A percentile compares a stretch with the other conserved stretches of the same genome.
These are phyloP conservation scores for Buphagus erythrorhynchus DNA, from an alignment of 2,797 vertebrate genomes.

Conservation along the genomic window DNA sequence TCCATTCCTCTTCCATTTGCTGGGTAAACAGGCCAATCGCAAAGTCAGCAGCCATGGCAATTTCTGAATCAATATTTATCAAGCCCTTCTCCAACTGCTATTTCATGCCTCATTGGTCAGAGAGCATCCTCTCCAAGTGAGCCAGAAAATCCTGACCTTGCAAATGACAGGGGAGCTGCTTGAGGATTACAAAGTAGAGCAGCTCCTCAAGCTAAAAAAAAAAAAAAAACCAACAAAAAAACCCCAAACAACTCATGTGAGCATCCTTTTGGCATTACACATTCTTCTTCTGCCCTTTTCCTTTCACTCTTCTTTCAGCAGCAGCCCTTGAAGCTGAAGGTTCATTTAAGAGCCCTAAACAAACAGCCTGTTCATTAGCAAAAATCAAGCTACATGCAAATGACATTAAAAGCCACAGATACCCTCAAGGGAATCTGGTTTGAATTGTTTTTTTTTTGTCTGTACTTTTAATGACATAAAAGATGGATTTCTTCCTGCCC, in stretches of 20 bases:
- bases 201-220: not conserved
- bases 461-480: constrained; percentile 5
- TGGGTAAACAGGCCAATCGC: constrained; percentile 43
- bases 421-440: constrained; percentile 1
- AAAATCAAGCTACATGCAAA: constrained; percentile 28
- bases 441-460: not conserved
- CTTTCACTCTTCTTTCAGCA: not conserved
- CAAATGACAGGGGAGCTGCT: constrained; percentile 8
- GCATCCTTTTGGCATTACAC: not conserved
- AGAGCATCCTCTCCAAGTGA: constrained; percentile 45
- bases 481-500: constrained; percentile 39
- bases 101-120: constrained; percentile 72
- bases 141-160: constrained; percentile 68
- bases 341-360: constrained; percentile 19
- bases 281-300: not conserved
- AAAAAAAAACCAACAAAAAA: too few relatives aligned
- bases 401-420: constrained; percentile 30
- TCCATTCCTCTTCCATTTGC: constrained; percentile 38
- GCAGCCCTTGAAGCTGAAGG: not conserved
- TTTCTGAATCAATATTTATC: constrained; percentile 77
- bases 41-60: constrained; percentile 56
- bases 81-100: constrained; percentile 64
- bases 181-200: not conserved
- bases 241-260: not conserved
- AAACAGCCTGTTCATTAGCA: constrained; percentile 28